Evolutionary conservation across 2,888 invertebrate species (phyloP).

Genomic region (Chirona hameri): DNA sequence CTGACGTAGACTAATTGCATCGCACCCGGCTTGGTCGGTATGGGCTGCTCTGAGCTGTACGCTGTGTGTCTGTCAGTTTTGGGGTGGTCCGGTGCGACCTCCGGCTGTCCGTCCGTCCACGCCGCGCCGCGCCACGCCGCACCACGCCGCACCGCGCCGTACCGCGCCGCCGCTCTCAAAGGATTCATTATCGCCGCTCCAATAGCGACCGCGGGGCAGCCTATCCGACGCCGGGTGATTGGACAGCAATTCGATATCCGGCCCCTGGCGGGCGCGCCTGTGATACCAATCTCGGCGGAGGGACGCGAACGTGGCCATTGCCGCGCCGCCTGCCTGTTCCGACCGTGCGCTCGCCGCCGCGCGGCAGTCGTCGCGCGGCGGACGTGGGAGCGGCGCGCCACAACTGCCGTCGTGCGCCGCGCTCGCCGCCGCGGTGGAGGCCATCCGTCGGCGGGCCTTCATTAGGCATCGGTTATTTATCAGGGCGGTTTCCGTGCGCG

Average conservation of each 20-base stretch:
- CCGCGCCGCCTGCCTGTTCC: neutral
- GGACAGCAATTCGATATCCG: conserved; percentile 14
- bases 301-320: neutral
- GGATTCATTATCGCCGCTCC: neutral
- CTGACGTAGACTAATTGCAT: too few species aligned
- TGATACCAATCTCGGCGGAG: too few species aligned
- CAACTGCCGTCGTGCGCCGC: neutral
- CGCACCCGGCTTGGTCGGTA: too few species aligned
- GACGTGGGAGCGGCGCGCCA: neutral
- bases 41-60: too few species aligned
- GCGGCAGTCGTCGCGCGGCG: neutral
- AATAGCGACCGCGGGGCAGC: neutral
- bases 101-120: too few species aligned
- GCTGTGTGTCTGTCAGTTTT: too few species aligned
- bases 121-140: too few species aligned
- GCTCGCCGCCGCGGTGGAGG: neutral
- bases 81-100: too few species aligned
- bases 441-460: neutral
- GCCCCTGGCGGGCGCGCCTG: neutral
- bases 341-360: neutral
- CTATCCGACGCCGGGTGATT: neutral
- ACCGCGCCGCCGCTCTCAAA: neutral
- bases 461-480: conserved; percentile 5
- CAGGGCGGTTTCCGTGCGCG: neutral
- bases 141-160: neutral